Evolutionary conservation across 2,797 vertebrate species (phyloP).

Genomic region (Typhlichthys subterraneus): DNA sequence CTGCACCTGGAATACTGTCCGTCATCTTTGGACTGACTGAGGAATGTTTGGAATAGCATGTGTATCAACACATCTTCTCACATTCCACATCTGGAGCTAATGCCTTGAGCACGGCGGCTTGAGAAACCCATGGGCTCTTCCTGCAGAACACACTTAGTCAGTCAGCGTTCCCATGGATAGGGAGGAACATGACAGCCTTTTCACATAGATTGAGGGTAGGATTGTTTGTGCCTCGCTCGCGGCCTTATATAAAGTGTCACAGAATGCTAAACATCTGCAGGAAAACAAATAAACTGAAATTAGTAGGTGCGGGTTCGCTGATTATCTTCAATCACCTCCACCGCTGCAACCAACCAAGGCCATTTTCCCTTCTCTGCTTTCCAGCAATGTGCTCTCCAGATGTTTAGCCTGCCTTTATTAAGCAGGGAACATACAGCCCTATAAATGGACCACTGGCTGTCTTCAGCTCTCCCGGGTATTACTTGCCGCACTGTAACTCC

Average conservation of each 20-base stretch:
- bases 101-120: constrained; percentile 54
- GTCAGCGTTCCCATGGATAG: constrained; percentile 25
- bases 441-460: constrained; percentile 72
- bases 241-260: constrained; percentile 52
- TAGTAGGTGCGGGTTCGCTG: constrained; percentile 62
- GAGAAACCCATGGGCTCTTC: constrained; percentile 36
- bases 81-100: constrained; percentile 80
- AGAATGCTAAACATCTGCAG: constrained; percentile 65
- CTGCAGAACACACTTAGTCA: constrained; percentile 44
- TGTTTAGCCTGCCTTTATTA: constrained; percentile 78
- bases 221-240: constrained; percentile 42
- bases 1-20: constrained; percentile 73
- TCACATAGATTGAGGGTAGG: neutral
- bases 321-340: constrained; percentile 75
- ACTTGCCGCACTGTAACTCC: constrained; percentile 62
- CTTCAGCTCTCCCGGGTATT: constrained; percentile 60
- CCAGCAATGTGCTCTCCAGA: constrained; percentile 80
- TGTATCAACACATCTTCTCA: constrained; percentile 71
- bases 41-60: constrained; percentile 78
- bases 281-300: constrained; percentile 76
- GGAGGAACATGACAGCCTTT: constrained; percentile 45
- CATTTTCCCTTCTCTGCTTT: constrained; percentile 55
- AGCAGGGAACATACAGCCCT: constrained; percentile 69
- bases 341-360: constrained; percentile 67
- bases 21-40: constrained; percentile 45